Conservation (phyloP, 1,140 invertebrate species). For the Drosophila sechellia region DNA sequence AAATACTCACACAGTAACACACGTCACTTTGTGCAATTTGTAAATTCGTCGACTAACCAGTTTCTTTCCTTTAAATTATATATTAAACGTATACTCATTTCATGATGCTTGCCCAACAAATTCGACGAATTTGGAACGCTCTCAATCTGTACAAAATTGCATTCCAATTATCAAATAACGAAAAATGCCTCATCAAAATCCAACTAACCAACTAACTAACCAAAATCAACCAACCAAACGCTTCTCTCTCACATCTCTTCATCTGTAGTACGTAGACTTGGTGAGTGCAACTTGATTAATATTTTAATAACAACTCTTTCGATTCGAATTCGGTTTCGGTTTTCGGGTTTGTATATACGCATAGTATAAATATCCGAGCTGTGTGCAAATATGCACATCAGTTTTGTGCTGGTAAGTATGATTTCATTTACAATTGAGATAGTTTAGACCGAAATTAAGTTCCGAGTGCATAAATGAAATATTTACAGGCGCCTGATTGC, state of each 20-base stretch:
- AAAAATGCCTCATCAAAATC: constrained; percentile 67
- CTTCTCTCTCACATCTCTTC: constrained; percentile 68
- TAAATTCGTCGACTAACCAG: constrained; percentile 55
- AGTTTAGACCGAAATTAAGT: constrained; percentile 65
- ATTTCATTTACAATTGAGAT: constrained; percentile 61
- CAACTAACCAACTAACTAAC: constrained; percentile 54
- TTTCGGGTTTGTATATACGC: constrained; percentile 35
- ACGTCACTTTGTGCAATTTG: constrained; percentile 28
- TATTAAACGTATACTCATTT: constrained; percentile 67
- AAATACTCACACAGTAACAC: background rate
- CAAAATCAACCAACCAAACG: constrained; percentile 59
- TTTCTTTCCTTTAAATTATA: constrained; percentile 59
- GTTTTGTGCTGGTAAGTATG: constrained; percentile 54
- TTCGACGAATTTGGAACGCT: constrained; percentile 75
- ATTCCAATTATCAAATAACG: constrained; percentile 45
- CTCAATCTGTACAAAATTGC: constrained; percentile 75
- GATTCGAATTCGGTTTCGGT: constrained; percentile 17
- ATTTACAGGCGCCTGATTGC: constrained; percentile 42
- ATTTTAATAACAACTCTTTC: constrained; percentile 35
- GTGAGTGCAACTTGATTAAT: constrained; percentile 62
- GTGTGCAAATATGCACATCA: constrained; percentile 9
- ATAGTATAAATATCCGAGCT: constrained; percentile 2
- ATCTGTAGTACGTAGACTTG: constrained; percentile 82
- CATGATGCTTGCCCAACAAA: constrained; percentile 81
- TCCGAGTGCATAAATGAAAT: constrained; percentile 59